Evolutionary conservation across 2,888 invertebrate genomes (phyloP), one percentile per base, ranked within the genome.

Genomic region (Physocephala rufipes): DNA sequence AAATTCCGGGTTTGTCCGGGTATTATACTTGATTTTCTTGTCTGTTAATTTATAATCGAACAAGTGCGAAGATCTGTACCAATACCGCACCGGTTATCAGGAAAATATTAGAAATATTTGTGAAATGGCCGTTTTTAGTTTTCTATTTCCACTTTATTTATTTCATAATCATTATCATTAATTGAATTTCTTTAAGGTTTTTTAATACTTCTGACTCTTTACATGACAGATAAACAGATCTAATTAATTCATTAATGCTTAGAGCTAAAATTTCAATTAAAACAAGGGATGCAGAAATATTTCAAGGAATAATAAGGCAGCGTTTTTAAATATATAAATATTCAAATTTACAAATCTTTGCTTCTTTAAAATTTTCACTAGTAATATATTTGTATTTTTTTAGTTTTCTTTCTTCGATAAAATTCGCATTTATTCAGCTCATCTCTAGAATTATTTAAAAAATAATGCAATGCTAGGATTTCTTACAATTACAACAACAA

Each of bases 271-370:
- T 59, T 61, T 66, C 58, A 47, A 28, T 71, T 71, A 65, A 65
- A 71, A 71, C 51, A 28, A 70, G 21, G n/a, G 51, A 65, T 55
- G 53, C 21, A 30, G 66, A 65, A 70, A 51, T 70, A 66, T 71
- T 68, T 67, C 66, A 71, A 73, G 71, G 68, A 73, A 73, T 71
- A 66, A 70, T 73, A 71, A 70, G 73, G 71, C 73, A 70, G 67
- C 70, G 70, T 58, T 71, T 70, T 64, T 71, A 19, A 30, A 36
- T 49, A 61, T 30, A 47, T 62, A 16, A 26, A 15, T 67, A n/a
- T 59, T 16, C 45, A 45, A 30, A 45, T 62, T 63, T 70, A 49
- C 62, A 62, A n/a, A 47, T n/a, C n/a, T n/a, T n/a, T n/a, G n/a
- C 9, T 36, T 7, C 19, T 71, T 59, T 69, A 65, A 69, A 67